Evolutionary conservation across 2,113 vertebrate genomes (phyloP).

Genomic region (Candoia aspera): DNA sequence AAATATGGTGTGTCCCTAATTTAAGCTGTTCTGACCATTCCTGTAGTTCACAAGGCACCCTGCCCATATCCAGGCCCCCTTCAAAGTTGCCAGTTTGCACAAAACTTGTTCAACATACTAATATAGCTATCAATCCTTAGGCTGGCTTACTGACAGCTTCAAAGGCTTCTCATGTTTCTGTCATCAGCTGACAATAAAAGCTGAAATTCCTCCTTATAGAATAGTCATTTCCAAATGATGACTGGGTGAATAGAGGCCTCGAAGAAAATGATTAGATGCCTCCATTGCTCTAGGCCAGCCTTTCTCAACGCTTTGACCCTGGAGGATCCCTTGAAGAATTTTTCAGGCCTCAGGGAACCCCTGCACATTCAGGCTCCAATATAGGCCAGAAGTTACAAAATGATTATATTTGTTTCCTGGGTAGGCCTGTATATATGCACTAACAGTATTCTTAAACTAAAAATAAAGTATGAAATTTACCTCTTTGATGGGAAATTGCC

Average conservation of each 20-base stretch:
- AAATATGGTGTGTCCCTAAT: not conserved
- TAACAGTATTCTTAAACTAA: too few relatives aligned
- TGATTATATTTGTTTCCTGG: too few relatives aligned
- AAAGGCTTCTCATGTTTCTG: not conserved
- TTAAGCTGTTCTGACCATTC: not conserved
- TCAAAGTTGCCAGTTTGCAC: not conserved
- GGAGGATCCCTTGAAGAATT: too few relatives aligned
- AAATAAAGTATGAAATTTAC: too few relatives aligned
- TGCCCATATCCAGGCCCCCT: not conserved
- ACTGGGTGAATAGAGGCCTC: not conserved
- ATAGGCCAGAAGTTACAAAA: too few relatives aligned
- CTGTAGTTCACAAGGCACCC: not conserved
- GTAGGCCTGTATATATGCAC: too few relatives aligned
- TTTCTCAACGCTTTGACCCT: too few relatives aligned
- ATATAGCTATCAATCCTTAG: not conserved
- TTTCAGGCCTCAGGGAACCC: too few relatives aligned
- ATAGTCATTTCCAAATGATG: not conserved
- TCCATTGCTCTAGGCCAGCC: not conserved
- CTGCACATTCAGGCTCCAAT: too few relatives aligned
- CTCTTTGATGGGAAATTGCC: too few relatives aligned
- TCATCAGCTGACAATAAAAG: not conserved
- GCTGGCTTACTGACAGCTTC: not conserved
- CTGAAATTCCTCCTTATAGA: not conserved
- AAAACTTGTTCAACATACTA: not conserved
- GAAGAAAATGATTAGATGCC: not conserved